Conservation (phyloP, 1,140 invertebrate genomes). For the Trissolcus basalis region DNA sequence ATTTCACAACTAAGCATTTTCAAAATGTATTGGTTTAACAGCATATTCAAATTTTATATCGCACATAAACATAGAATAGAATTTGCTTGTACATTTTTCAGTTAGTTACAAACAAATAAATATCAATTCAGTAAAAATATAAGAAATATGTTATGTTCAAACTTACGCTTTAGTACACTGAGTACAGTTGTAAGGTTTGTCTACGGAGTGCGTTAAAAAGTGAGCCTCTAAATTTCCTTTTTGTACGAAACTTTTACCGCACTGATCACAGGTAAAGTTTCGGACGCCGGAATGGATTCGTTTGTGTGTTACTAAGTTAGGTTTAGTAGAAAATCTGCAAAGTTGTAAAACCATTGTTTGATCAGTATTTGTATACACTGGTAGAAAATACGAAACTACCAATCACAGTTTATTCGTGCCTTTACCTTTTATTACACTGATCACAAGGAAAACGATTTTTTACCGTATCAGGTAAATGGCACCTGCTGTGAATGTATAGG, state of each 20-base stretch:
- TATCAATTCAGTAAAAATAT: no score
- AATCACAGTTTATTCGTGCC: no score
- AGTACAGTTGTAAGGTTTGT: conserved; percentile 73
- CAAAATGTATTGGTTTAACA: no score
- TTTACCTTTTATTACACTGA: conserved; percentile 77
- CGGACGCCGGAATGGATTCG: conserved; percentile 77
- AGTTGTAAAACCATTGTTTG: background rate
- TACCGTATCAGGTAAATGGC: conserved; percentile 77
- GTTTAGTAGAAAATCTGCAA: conserved; percentile 76
- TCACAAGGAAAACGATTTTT: conserved; percentile 78
- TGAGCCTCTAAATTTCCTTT: conserved; percentile 80
- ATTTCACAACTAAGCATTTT: no score
- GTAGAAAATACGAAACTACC: no score
- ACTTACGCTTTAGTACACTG: conserved; percentile 72
- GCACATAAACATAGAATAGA: no score
- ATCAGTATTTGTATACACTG: no score
- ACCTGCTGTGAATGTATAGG: conserved; percentile 76
- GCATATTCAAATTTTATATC: no score
- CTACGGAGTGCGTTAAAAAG: conserved; percentile 77
- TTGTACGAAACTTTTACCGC: conserved; percentile 79
- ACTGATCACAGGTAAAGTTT: conserved; percentile 79
- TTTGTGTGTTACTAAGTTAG: conserved; percentile 79
- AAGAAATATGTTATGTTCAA: background rate
- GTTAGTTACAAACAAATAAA: no score
- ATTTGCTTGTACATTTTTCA: no score